phyloP scores from a whole-genome alignment of 2,888 invertebrate species.

The Leucophora obtusa region DNA sequence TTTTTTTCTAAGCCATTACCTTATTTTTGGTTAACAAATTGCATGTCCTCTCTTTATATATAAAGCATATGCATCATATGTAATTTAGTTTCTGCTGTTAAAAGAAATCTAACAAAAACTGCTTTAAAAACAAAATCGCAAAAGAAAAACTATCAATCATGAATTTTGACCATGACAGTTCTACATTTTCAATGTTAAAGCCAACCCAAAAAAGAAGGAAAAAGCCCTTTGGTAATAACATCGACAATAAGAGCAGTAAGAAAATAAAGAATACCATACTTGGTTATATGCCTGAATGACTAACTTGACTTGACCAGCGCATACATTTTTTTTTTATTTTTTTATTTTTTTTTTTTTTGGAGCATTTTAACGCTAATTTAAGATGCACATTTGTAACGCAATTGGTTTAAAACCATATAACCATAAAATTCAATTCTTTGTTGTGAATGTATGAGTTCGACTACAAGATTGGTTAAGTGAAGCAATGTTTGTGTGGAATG shows the following conservation, averaged over 20 bases:
- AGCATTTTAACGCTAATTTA: slow-evolving; percentile 71
- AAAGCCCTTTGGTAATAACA: slow-evolving; percentile 41
- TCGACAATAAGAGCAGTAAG: not conserved
- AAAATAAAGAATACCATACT: slow-evolving; percentile 27
- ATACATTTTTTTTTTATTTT: slow-evolving; percentile 51
- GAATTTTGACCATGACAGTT: slow-evolving; percentile 61
- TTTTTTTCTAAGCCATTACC: slow-evolving; percentile 21
- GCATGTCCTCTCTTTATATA: slow-evolving; percentile 25
- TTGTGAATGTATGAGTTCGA: too few species aligned
- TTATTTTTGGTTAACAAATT: slow-evolving; percentile 32
- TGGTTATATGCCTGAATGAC: slow-evolving; percentile 39
- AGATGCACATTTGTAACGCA: slow-evolving; percentile 77
- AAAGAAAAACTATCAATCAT: slow-evolving; percentile 55
- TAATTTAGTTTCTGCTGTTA: not conserved
- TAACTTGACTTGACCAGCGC: slow-evolving; percentile 18
- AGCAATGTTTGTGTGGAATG: too few species aligned
- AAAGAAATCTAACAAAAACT: not conserved
- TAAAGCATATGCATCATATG: slow-evolving; percentile 26
- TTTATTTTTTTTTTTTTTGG: too few species aligned
- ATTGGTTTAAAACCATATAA: slow-evolving; percentile 62
- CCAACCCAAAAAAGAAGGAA: too few species aligned
- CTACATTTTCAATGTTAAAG: slow-evolving; percentile 8
- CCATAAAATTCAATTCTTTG: slow-evolving; percentile 34
- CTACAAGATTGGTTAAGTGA: too few species aligned
- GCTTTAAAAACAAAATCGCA: slow-evolving; percentile 1